phyloP scores from a whole-genome alignment of 2,797 vertebrate genomes.

The Liparis tanakae region DNA sequence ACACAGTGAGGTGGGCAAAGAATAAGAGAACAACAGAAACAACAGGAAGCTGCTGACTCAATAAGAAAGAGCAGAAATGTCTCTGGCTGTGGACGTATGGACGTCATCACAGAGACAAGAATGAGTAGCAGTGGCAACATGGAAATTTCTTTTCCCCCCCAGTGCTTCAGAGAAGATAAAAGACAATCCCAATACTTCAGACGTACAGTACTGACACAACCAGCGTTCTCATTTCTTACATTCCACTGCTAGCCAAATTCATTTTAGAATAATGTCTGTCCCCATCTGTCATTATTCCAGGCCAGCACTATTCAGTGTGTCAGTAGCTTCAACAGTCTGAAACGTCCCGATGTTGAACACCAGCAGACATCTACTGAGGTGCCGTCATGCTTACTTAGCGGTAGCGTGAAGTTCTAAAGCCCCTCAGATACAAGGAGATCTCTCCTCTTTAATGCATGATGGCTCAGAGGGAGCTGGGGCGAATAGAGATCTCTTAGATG shows the following conservation, averaged over 20 bases:
- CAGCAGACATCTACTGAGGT: slow-evolving; percentile 32
- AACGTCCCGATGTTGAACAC: slow-evolving; percentile 29
- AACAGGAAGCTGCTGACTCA: slow-evolving; percentile 70
- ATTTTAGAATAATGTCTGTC: background rate
- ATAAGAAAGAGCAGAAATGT: slow-evolving; percentile 57
- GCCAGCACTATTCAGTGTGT: slow-evolving; percentile 1
- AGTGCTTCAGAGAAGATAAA: background rate
- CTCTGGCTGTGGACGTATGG: slow-evolving; percentile 39
- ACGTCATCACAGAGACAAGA: slow-evolving; percentile 38
- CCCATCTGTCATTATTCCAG: background rate
- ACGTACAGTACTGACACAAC: background rate
- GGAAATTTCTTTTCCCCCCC: background rate
- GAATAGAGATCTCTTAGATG: slow-evolving; percentile 53
- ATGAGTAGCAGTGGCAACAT: slow-evolving; percentile 29
- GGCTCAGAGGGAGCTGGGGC: slow-evolving; percentile 40
- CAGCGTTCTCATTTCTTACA: background rate
- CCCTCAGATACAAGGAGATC: slow-evolving; percentile 44
- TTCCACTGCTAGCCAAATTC: background rate
- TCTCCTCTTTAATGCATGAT: slow-evolving; percentile 50
- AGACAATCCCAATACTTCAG: background rate
- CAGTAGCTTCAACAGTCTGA: slow-evolving; percentile 15
- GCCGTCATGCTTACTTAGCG: slow-evolving; percentile 48
- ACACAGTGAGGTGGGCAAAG: slow-evolving; percentile 82
- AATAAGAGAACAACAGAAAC: slow-evolving; percentile 74
- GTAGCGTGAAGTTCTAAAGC: slow-evolving; percentile 39